Conservation (phyloP, 2,888 invertebrate genomes). For the Noctua pronuba region DNA sequence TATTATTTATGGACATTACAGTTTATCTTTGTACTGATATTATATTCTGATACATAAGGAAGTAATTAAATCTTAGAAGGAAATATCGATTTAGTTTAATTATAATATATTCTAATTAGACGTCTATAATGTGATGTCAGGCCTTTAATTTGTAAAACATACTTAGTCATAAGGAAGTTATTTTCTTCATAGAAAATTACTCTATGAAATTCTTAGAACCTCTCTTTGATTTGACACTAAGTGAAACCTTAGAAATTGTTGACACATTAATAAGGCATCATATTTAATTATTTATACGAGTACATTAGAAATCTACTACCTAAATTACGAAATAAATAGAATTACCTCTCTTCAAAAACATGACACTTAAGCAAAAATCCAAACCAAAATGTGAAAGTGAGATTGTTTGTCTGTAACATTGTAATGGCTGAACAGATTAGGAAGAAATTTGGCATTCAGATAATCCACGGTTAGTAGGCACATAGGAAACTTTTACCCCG, state of each 20-base stretch:
- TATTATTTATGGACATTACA: not conserved
- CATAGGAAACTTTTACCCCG: not conserved
- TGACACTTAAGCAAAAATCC: not conserved
- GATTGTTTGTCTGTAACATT: not conserved
- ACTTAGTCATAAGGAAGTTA: not conserved
- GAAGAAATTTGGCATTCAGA: not conserved
- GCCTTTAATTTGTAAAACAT: not conserved
- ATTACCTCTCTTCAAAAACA: not conserved
- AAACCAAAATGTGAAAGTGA: not conserved
- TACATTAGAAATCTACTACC: not conserved
- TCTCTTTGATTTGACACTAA: conserved; percentile 3
- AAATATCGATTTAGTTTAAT: not conserved
- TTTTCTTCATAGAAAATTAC: not conserved
- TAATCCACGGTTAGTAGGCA: not conserved
- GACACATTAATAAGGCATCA: not conserved
- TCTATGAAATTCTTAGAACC: not conserved
- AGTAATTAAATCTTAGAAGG: not conserved
- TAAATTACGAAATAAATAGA: not conserved
- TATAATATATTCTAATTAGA: not conserved
- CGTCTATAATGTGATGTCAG: not conserved
- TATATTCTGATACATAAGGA: not conserved
- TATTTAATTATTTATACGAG: not conserved
- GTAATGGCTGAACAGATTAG: not conserved
- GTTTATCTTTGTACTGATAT: not conserved
- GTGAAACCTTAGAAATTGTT: not conserved